Base-by-base conservation (phyloP, 1,140 invertebrate species). In the Drosophila orena region DNA sequence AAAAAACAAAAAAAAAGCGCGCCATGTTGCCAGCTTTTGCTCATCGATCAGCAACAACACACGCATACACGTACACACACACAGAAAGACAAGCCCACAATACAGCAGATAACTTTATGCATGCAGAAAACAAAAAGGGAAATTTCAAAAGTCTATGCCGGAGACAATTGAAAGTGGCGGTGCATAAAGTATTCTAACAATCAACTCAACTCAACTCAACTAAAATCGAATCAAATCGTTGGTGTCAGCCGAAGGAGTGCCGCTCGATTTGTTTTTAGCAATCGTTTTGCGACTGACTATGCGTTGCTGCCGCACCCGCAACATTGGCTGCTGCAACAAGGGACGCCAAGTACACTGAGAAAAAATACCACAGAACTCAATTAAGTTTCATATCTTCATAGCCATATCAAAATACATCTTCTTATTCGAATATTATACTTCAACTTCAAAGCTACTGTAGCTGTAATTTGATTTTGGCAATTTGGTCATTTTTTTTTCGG, bases 131-230 rank as follows among this genome's bases (percentile, higher is more conserved):
- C 37, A 76, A 78, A 86, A 85, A 73, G 80, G 81, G 74, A 79
- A 86, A 81, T 81, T 88, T 81, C 46, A 59, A 70, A 40, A 49
- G 46, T 34, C 35, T 53, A 37, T 58, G 74, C 57, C 60, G 66
- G 55, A 80, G 73, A 74, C 77, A 85, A 81, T 88, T 86, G 83
- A 88, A 88, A 81, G 81, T 81, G 77, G 52, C 44, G 62, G 58
- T 58, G 73, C 42, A 62, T 69, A 52, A 80, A 77, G 52, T 85
- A 85, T 85, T 85, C 81, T 85, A 80, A 61, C 76, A 85, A 77
- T 59, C 43, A 56, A 49, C 38, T 35, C 34, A 22, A 58, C 42
- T 43, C 42, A 43, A 44, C 58, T 59, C n/a, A 49, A n/a, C 6
- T 27, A 7, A 24, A 47, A n/a, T 49, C 46, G 2, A 11, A 10